A percentile compares a stretch with the other conserved stretches of the same genome.
Conservation (phyloP, 2,888 invertebrate genomes). For the Congeria kusceri region DNA sequence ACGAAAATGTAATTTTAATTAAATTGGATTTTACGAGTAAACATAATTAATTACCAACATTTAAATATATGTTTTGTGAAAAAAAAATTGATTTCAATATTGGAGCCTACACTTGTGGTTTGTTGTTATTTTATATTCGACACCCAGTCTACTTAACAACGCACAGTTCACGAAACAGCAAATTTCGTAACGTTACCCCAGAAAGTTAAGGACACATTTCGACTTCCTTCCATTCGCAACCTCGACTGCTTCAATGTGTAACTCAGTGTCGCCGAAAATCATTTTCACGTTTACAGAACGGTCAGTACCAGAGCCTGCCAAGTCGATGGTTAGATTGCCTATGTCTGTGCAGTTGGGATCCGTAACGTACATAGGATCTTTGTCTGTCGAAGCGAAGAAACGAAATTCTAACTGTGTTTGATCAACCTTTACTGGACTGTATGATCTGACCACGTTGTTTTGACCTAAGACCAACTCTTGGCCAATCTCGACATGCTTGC, state of each 20-base stretch:
- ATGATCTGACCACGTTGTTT: conserved; percentile 34
- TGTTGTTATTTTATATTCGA: too few species aligned
- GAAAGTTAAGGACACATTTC: too few species aligned
- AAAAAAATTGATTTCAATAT: too few species aligned
- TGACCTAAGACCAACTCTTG: conserved; percentile 46
- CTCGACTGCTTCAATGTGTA: conserved; percentile 57
- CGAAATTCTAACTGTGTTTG: conserved; percentile 34
- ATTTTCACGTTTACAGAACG: conserved; percentile 53
- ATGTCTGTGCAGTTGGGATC: conserved; percentile 49
- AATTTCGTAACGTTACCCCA: too few species aligned
- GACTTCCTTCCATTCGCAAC: too few species aligned
- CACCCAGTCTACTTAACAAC: too few species aligned
- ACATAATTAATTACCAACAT: too few species aligned
- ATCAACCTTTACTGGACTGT: conserved; percentile 37
- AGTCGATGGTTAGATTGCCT: conserved; percentile 43
- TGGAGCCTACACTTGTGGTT: too few species aligned
- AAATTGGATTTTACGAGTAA: too few species aligned
- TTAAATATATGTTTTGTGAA: too few species aligned
- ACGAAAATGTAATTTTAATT: too few species aligned
- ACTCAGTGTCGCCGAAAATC: conserved; percentile 62
- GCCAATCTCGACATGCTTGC: conserved; percentile 54
- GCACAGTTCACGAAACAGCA: too few species aligned
- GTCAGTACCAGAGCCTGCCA: conserved; percentile 34
- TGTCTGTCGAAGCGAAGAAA: conserved; percentile 49
- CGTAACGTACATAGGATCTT: conserved; percentile 45